Evolutionary conservation across 2,113 vertebrate species (phyloP), one percentile per base, ranked within the genome.

Genomic region (Gasterosteus nipponicus): DNA sequence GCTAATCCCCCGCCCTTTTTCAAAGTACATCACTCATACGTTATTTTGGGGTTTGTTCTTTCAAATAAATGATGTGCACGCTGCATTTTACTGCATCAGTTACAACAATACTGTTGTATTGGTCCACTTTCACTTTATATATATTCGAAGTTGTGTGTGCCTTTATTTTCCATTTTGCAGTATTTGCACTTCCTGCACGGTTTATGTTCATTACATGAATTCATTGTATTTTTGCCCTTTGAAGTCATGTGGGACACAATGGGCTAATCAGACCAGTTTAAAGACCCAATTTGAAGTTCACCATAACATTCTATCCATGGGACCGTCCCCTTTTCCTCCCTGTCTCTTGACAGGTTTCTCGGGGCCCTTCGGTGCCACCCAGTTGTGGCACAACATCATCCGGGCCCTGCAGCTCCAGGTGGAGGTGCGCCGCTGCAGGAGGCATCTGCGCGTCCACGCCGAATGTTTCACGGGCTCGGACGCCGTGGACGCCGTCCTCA

Each of bases 341-440:
- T 64, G 33, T 69, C 49, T 47, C 6, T 26, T n/a, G 7, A 39
- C 51, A 96, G 95, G 88, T 66, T 89, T 81, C 0, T 82, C 86
- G 8, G 95, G 94, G 53, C 95, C 94, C 46, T 97, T 97, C 81
- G 94, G 94, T 73, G 95, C 95, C 44, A 96, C 95, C 22, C 95
- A 94, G 57, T 88, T 97, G 6, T 97, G 95, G 95, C 92, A 94
- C 73, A 93, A 93, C 87, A 95, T 96, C 87, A 96, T 97, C 77
- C 91, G 89, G 22, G 93, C 94, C 22, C 90, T 96, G 76, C 94
- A 92, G 47, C 92, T 82, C 19, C 94, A 95, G 78, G 94, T 96
- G 51, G 96, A 96, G 87, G 92, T 96, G 53, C 95, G 95, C 66
- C 92, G 88, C 47, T 91, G 84, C 29, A 84, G 93, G 19, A 93